Evolutionary conservation across 2,888 invertebrate species (phyloP).

Genomic region (Cetonia aurata): DNA sequence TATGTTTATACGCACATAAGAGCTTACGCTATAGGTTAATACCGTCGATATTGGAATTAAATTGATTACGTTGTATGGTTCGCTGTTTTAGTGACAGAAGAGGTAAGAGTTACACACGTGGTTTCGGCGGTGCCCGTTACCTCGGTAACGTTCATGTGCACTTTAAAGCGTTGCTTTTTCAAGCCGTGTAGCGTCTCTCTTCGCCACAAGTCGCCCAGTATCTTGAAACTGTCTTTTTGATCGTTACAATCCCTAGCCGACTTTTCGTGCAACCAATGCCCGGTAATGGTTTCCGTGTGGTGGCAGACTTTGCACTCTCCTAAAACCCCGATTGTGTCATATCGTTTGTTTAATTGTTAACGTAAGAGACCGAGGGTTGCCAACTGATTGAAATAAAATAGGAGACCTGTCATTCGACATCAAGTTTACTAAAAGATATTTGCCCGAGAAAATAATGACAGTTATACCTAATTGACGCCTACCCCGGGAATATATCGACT

Average conservation of each 20-base stretch:
- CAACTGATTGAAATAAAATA: conserved; percentile 32
- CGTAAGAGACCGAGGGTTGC: conserved; percentile 41
- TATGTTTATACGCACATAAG: conserved; percentile 16
- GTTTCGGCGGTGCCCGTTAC: neutral
- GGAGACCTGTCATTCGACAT: conserved; percentile 40
- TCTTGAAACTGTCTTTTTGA: conserved; percentile 56
- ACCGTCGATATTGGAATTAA: conserved; percentile 19
- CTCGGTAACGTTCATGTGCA: conserved; percentile 32
- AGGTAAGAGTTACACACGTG: conserved; percentile 7
- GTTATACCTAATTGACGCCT: no score
- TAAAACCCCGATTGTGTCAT: conserved; percentile 45
- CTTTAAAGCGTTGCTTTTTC: conserved; percentile 52
- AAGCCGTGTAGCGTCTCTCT: conserved; percentile 49
- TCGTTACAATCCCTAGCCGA: conserved; percentile 61
- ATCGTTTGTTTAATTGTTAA: no score
- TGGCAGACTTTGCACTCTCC: conserved; percentile 63
- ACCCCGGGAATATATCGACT: no score
- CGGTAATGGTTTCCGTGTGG: conserved; percentile 59
- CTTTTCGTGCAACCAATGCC: conserved; percentile 60
- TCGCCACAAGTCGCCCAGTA: conserved; percentile 58
- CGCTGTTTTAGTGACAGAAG: conserved; percentile 1
- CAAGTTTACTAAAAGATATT: neutral
- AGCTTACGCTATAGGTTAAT: conserved; percentile 22
- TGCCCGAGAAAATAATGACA: no score
- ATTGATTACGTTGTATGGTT: conserved; percentile 24